These are phyloP conservation scores for Agrochola lychnidis DNA, from an alignment of 2,888 invertebrate genomes.

Conservation along the genomic window DNA sequence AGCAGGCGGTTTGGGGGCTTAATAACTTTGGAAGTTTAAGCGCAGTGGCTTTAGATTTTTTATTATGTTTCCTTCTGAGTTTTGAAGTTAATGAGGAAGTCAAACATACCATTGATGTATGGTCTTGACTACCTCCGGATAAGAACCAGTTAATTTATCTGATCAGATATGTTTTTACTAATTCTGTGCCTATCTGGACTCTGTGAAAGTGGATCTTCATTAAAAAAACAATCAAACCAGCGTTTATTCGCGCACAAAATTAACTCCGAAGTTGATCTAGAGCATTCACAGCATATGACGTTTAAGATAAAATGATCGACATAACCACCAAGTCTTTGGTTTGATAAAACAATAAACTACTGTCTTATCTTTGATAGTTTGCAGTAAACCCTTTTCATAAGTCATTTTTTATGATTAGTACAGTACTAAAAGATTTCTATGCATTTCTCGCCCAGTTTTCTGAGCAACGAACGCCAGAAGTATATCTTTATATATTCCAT, in stretches of 20 bases:
- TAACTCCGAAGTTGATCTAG: not conserved
- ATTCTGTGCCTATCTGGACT: not conserved
- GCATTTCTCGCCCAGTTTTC: conserved; percentile 23
- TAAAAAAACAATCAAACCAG: too few species aligned
- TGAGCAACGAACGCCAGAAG: conserved; percentile 12
- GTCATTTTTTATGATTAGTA: conserved; percentile 36
- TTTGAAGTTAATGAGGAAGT: not conserved
- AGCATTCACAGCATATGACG: not conserved
- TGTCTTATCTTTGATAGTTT: conserved; percentile 30
- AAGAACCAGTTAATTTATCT: not conserved
- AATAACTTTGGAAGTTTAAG: not conserved
- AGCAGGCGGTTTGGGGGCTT: not conserved
- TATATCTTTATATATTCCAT: conserved; percentile 46
- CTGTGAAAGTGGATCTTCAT: not conserved
- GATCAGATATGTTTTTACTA: not conserved
- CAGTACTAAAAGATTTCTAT: conserved; percentile 1
- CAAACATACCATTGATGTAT: too few species aligned
- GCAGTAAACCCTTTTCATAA: conserved; percentile 6
- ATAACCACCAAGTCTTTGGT: not conserved
- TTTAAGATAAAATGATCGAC: not conserved
- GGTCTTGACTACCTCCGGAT: too few species aligned
- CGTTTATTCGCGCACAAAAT: too few species aligned
- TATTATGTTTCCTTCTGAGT: not conserved
- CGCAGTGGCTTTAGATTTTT: not conserved
- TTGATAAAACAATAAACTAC: conserved; percentile 17